Base-by-base conservation (phyloP, 2,113 vertebrate species). In the Dicentrarchus labrax region DNA sequence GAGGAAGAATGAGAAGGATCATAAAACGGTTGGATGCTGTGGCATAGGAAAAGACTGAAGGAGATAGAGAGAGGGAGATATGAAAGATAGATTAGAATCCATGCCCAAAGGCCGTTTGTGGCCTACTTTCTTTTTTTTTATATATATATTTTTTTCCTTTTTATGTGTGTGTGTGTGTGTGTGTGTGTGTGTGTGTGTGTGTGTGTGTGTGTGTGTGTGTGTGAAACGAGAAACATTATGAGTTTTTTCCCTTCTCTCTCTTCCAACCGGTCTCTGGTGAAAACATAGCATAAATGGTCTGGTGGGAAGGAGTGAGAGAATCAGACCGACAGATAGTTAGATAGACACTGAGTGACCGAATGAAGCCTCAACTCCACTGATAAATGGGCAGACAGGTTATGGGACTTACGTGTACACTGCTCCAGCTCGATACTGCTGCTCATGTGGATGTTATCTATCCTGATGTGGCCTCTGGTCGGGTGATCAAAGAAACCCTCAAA, bases 381-480 rank as follows among this genome's bases (percentile, higher is more conserved):
- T 19, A 9, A 47, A 50, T 4, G 12, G 19, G 8, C 13, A 16
- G 72, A 45, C 36, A 12, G 43, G 19, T 21, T 12, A 13, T 50
- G 43, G n/a, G 30, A 97, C 98, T 19, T 97, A 99, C 98, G 96
- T 93, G 97, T 97, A 77, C 98, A 99, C 89, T 96, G 96, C 87
- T 98, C 97, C 94, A 98, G 93, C 0, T 98, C 96, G 50, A 97
- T 94, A 60, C 96, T 97, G 0, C 94, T 96, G 94, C 96, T 97
- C 45, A 99, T 96, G 88, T 96, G 96, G 84, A 99, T 97, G 94
- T 98, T 97, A 86, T 99, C 97, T 6, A 99, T 96, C 88, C 97
- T 96, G 41, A 99, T 97, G 91, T 97, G 96, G 86, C 97, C 98
- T 0, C 93, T 88, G 72, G 93, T 96, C 21, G 96, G 95, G 1